phyloP scores from a whole-genome alignment of 2,888 invertebrate genomes.

The Gortyna flavago region DNA sequence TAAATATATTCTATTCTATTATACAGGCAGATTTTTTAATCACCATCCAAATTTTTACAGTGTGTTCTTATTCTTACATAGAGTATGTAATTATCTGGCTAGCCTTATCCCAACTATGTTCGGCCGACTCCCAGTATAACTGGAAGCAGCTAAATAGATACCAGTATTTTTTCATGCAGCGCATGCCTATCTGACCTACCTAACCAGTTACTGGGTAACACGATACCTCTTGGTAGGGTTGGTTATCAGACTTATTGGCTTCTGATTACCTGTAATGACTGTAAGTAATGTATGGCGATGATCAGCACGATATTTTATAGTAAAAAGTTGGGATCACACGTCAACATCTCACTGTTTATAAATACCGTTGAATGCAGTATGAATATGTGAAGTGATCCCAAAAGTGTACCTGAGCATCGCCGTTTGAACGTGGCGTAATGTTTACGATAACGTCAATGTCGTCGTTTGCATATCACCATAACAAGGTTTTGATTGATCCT shows the following conservation, averaged over 20 bases:
- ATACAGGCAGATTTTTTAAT: too few relatives aligned
- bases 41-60: too few relatives aligned
- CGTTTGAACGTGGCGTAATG: not conserved
- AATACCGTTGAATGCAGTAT: too few relatives aligned
- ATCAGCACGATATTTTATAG: not conserved
- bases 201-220: not conserved
- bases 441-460: slow-evolving; percentile 17
- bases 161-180: not conserved
- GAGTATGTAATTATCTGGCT: too few relatives aligned
- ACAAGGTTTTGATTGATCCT: slow-evolving; percentile 36
- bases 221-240: too few relatives aligned
- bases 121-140: not conserved
- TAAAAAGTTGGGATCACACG: not conserved
- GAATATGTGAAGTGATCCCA: not conserved
- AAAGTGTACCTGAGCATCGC: not conserved
- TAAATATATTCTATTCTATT: too few relatives aligned
- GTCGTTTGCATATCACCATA: slow-evolving; percentile 10
- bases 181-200: not conserved
- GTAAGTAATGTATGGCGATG: not conserved
- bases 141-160: not conserved
- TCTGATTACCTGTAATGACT: not conserved
- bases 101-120: not conserved
- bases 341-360: not conserved
- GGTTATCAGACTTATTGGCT: not conserved
- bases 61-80: too few relatives aligned